Evolutionary conservation across 2,797 vertebrate genomes (phyloP).

Genomic region (Sparus aurata): DNA sequence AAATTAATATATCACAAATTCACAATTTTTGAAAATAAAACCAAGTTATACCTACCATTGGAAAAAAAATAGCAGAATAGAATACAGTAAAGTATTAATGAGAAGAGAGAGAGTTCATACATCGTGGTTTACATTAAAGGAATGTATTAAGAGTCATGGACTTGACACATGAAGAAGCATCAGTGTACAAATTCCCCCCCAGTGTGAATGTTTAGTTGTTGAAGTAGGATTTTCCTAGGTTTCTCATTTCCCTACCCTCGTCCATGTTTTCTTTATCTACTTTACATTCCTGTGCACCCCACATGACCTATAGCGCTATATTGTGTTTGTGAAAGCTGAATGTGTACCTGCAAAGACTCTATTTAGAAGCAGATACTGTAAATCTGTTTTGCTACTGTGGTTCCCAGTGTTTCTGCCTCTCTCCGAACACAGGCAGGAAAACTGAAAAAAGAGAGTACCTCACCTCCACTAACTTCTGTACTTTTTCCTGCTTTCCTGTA

Average conservation of each 20-base stretch:
- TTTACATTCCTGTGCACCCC: constrained; percentile 88
- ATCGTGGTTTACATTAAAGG: constrained; percentile 62
- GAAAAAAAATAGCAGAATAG: constrained; percentile 4
- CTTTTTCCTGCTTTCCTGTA: constrained; percentile 86
- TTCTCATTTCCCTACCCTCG: constrained; percentile 24
- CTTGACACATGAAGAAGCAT: constrained; percentile 15
- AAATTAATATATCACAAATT: constrained; percentile 52
- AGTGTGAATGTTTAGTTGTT: constrained; percentile 39
- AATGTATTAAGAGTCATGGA: constrained; percentile 64
- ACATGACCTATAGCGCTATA: constrained; percentile 72
- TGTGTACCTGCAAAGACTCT: constrained; percentile 83
- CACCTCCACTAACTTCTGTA: constrained; percentile 66
- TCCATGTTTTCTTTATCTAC: constrained; percentile 83
- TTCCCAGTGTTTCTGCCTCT: constrained; percentile 81
- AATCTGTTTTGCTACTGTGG: constrained; percentile 82
- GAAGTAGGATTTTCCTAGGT: constrained; percentile 34
- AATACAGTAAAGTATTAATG: constrained; percentile 42
- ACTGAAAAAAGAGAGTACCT: constrained; percentile 24
- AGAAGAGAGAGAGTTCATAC: constrained; percentile 10
- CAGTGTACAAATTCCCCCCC: constrained; percentile 52
- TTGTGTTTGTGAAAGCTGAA: constrained; percentile 85
- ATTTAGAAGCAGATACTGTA: constrained; percentile 78
- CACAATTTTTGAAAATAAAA: constrained; percentile 18
- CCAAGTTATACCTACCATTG: constrained; percentile 8
- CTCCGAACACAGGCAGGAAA: constrained; percentile 64